Evolutionary conservation across 2,888 invertebrate genomes (phyloP).

Genomic region (Dinocampus coccinellae): DNA sequence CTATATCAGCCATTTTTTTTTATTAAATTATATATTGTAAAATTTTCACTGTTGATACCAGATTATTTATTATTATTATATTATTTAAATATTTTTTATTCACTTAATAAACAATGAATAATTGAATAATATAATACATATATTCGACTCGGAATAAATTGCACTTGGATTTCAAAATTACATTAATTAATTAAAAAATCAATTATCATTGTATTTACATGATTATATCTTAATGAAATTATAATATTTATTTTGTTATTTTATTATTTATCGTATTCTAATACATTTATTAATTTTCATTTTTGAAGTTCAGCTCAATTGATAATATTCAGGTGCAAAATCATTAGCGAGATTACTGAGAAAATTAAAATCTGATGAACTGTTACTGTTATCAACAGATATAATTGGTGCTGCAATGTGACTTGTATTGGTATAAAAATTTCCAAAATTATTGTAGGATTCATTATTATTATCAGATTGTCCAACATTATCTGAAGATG

Average conservation of each 20-base stretch:
- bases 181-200: not conserved
- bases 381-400: constrained; percentile 86
- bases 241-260: too few relatives aligned
- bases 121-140: not conserved
- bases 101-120: too few relatives aligned
- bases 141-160: not conserved
- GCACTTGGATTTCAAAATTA: not conserved
- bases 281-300: not conserved
- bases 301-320: constrained; percentile 73
- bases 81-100: too few relatives aligned
- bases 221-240: too few relatives aligned
- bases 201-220: not conserved
- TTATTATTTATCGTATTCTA: not conserved
- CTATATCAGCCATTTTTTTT: too few relatives aligned
- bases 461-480: constrained; percentile 75
- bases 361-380: constrained; percentile 95
- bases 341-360: constrained; percentile 92
- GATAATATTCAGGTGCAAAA: constrained; percentile 92
- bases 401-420: constrained; percentile 69
- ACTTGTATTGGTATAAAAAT: constrained; percentile 74
- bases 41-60: too few relatives aligned
- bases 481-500: constrained; percentile 72
- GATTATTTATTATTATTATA: too few relatives aligned
- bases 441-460: constrained; percentile 79
- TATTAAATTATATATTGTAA: too few relatives aligned